Evolutionary conservation across 2,888 invertebrate genomes (phyloP).

Genomic region (Laothoe populi): DNA sequence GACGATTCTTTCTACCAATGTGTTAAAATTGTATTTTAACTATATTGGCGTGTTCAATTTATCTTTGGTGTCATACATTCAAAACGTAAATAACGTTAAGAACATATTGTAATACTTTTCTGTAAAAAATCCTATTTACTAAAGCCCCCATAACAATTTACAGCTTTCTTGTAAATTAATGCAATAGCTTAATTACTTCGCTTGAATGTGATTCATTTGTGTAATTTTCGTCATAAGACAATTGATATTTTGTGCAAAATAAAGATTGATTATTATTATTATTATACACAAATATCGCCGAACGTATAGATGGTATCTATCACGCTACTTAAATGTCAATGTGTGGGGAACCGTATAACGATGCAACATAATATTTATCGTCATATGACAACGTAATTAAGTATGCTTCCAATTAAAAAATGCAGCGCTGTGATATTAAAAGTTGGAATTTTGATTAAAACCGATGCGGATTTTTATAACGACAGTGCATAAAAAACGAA

Average conservation of each 20-base stretch:
- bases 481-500: conserved; percentile 70
- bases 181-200: neutral
- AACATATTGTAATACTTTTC: neutral
- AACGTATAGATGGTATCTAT: neutral
- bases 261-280: too few relatives aligned
- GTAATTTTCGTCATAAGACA: too few relatives aligned
- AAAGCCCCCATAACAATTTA: too few relatives aligned
- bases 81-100: too few relatives aligned
- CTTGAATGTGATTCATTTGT: neutral
- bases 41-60: too few relatives aligned
- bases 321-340: conserved; percentile 50
- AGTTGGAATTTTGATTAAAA: conserved; percentile 80
- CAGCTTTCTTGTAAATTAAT: neutral
- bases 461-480: conserved; percentile 76
- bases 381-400: conserved; percentile 67
- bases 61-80: too few relatives aligned
- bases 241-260: too few relatives aligned
- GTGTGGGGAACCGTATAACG: conserved; percentile 48
- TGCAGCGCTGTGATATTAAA: conserved; percentile 69
- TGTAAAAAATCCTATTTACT: too few relatives aligned
- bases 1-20: neutral
- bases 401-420: conserved; percentile 69
- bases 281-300: neutral
- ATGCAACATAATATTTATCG: conserved; percentile 57
- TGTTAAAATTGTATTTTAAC: too few relatives aligned